Evolutionary conservation across 1,140 invertebrate species (phyloP).

Genomic region (Bradynema listronoti): DNA sequence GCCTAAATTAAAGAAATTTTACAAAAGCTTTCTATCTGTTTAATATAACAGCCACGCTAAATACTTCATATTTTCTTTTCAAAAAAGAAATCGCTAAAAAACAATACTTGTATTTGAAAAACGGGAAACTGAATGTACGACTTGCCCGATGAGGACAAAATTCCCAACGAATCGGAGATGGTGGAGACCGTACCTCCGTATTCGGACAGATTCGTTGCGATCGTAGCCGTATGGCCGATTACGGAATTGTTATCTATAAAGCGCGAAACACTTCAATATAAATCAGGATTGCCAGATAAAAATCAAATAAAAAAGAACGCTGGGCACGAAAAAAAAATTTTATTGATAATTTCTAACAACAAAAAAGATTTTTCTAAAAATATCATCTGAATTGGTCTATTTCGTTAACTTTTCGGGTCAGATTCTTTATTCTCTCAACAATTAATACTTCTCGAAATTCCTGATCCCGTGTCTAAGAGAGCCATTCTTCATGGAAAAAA

Average conservation of each 20-base stretch:
- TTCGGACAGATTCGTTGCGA: constrained; percentile 35
- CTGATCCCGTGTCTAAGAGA: too few relatives aligned
- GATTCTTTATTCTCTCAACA: too few relatives aligned
- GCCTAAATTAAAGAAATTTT: constrained; percentile 31
- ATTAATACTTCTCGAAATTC: too few relatives aligned
- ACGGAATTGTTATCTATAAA: constrained; percentile 16
- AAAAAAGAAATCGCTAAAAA: constrained; percentile 13
- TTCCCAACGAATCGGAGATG: constrained; percentile 43
- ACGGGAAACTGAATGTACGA: constrained; percentile 21
- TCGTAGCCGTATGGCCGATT: constrained; percentile 17
- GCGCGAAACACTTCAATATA: not conserved
- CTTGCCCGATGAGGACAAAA: constrained; percentile 36
- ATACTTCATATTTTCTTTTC: constrained; percentile 1
- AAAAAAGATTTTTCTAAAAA: too few relatives aligned
- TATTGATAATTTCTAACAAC: too few relatives aligned
- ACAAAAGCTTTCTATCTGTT: too few relatives aligned
- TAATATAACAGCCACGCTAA: too few relatives aligned
- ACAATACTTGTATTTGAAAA: constrained; percentile 27
- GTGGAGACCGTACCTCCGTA: constrained; percentile 42
- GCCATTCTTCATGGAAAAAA: too few relatives aligned
- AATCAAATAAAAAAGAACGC: too few relatives aligned
- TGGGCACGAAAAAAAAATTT: not conserved
- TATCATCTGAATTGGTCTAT: too few relatives aligned
- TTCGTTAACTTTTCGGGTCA: too few relatives aligned
- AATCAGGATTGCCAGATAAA: too few relatives aligned